Evolutionary conservation across 1,140 invertebrate species (phyloP), one percentile per base, ranked within the genome.

Genomic region (Drosophila sulfurigaster): DNA sequence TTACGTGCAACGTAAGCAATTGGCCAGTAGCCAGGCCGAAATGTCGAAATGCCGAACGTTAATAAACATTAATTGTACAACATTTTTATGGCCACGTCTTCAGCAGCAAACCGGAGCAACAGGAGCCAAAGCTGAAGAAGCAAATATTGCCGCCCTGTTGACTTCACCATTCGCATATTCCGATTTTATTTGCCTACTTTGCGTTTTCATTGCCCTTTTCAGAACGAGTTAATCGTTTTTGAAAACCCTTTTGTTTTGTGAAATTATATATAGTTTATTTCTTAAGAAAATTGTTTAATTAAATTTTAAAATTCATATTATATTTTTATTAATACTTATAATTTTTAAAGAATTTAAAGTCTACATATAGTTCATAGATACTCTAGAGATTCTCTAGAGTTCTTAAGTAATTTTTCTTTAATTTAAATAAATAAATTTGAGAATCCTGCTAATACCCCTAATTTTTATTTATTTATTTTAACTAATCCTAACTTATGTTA

Each of bases 41-140:
- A 52, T 32, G 38, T 67, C 38, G 51, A 41, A 71, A 32, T 65
- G 59, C 59, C 75, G 65, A 85, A 85, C 64, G 73, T 82, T 87
- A 87, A 87, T 82, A 88, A 87, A 88, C 79, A 88, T 87, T 88
- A 87, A 87, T 82, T 87, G 73, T 81, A 75, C 69, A 69, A 75
- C 67, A 62, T 73, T 88, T 70, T 51, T 66, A 67, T 72, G 70
- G 62, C 49, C 56, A 20, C 54, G 32, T 66, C 52, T 16, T 16
- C 59, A 38, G 25, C 48, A 11, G 13, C 20, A 25, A 25, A 25
- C 35, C 16, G 28, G 6, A 62, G 46, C 60, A 38, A 38, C 35
- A 38, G 35, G 8, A 38, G 35, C 35, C 7, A 38, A 6, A 5
- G 30, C 30, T 38, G 49, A 51, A 13, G 41, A 41, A 28, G 8